Conservation (phyloP, 2,888 invertebrate species). For the Noctua comes region DNA sequence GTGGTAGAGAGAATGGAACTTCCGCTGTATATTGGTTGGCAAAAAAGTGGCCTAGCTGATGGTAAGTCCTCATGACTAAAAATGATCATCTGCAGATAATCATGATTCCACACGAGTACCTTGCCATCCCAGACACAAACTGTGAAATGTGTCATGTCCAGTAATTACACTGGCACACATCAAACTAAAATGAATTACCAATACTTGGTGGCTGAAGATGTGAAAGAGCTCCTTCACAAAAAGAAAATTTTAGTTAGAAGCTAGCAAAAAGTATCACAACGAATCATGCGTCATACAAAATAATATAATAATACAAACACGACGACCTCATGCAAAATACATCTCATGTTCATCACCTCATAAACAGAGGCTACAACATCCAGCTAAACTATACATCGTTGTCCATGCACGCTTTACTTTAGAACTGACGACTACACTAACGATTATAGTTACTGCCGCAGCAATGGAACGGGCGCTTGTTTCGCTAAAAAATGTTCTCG, state of each 20-base stretch:
- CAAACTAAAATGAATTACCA: neutral
- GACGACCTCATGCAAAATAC: neutral
- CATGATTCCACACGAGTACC: neutral
- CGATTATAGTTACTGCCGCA: conserved; percentile 66
- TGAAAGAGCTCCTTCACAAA: neutral
- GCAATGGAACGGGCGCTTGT: conserved; percentile 61
- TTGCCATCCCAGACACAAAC: no score
- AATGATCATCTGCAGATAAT: neutral
- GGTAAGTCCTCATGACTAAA: neutral
- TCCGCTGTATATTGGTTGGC: neutral
- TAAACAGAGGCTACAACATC: conserved; percentile 13
- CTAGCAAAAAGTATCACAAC: neutral
- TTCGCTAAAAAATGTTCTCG: conserved; percentile 55
- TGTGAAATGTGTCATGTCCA: no score
- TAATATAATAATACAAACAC: neutral
- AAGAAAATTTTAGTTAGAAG: neutral
- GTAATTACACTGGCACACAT: neutral
- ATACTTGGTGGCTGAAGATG: neutral
- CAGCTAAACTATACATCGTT: conserved; percentile 44
- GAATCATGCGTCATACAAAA: neutral
- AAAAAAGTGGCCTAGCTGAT: no score
- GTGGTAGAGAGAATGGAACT: conserved; percentile 17
- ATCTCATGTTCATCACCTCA: neutral
- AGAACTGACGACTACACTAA: conserved; percentile 58
- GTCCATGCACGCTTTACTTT: conserved; percentile 43